Conservation (phyloP, 2,888 invertebrate genomes). For the Pseudoips prasinana region DNA sequence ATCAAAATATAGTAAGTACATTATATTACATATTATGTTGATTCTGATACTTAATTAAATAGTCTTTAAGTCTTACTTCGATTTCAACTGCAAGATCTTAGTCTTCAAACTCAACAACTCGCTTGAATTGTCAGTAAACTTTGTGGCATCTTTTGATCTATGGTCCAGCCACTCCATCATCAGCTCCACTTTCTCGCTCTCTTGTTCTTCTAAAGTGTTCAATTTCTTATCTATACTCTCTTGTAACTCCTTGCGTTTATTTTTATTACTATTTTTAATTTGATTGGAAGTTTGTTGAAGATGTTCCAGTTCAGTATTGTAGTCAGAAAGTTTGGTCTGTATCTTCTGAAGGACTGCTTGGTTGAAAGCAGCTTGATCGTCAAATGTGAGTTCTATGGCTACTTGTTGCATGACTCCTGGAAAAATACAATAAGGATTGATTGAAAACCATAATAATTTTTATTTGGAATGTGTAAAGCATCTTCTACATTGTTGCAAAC, state of each 20-base stretch:
- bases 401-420: constrained; percentile 65
- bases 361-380: constrained; percentile 70
- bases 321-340: constrained; percentile 55
- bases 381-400: constrained; percentile 60
- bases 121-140: constrained; percentile 55
- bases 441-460: too few relatives aligned
- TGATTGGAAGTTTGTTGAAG: constrained; percentile 38
- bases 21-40: too few relatives aligned
- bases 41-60: too few relatives aligned
- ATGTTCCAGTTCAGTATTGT: constrained; percentile 52
- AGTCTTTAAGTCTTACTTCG: too few relatives aligned
- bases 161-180: constrained; percentile 76
- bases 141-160: constrained; percentile 52
- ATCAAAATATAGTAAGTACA: too few relatives aligned
- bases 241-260: constrained; percentile 54
- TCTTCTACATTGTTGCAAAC: too few relatives aligned
- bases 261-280: constrained; percentile 39
- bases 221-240: constrained; percentile 61
- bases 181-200: constrained; percentile 64
- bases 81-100: constrained; percentile 67
- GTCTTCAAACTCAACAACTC: constrained; percentile 63
- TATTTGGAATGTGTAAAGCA: too few relatives aligned
- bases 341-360: constrained; percentile 63
- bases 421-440: constrained; percentile 23
- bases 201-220: constrained; percentile 58